Percentiles rank a stretch among this genome's conserved stretches.
Conservation (phyloP, 2,888 invertebrate species). For the Amphimallon solstitiale region DNA sequence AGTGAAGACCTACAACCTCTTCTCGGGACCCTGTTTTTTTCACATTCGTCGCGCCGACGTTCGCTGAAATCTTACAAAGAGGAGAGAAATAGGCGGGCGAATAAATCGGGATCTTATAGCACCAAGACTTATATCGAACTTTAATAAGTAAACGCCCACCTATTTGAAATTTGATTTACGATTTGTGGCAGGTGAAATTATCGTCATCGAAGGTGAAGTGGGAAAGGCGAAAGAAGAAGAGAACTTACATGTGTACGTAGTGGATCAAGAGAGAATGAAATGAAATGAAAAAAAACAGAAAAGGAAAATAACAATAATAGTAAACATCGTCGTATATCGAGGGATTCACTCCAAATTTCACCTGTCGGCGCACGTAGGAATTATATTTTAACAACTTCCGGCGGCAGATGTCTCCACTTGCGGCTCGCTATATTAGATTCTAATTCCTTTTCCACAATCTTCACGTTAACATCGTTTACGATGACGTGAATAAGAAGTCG, state of each 20-base stretch:
- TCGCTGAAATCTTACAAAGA: conserved; percentile 29
- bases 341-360: conserved; percentile 39
- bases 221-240: background rate
- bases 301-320: conserved; percentile 11
- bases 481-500: conserved; percentile 7
- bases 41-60: conserved; percentile 3
- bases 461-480: conserved; percentile 1
- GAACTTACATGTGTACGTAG: background rate
- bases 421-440: conserved; percentile 24
- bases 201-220: conserved; percentile 23
- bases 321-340: conserved; percentile 8
- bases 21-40: background rate
- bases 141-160: conserved; percentile 58
- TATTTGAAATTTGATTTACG: conserved; percentile 59
- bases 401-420: conserved; percentile 49
- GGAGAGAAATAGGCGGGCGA: conserved; percentile 30
- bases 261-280: background rate
- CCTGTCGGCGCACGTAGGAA: conserved; percentile 49
- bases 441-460: conserved; percentile 13
- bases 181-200: conserved; percentile 51
- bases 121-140: conserved; percentile 30
- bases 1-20: background rate
- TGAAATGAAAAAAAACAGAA: background rate
- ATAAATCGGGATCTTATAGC: conserved; percentile 22
- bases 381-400: conserved; percentile 52